phyloP scores from a whole-genome alignment of 2,113 vertebrate genomes.

The Nothobranchius furzeri region DNA sequence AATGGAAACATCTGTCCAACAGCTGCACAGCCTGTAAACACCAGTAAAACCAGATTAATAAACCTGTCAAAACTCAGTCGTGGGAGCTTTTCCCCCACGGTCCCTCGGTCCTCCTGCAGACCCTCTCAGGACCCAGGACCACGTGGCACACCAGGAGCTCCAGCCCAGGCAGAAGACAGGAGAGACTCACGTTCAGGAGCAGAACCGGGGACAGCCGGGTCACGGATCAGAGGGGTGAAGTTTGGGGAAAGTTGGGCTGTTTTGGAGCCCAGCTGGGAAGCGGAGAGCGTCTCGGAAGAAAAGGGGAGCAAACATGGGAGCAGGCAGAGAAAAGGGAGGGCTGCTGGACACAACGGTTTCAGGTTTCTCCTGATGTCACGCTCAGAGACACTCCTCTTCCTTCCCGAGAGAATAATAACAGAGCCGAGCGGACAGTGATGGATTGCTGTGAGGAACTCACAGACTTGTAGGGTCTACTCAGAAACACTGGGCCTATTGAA shows the following conservation, averaged over 20 bases:
- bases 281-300: constrained; percentile 29
- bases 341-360: constrained; percentile 62
- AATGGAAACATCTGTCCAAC: too few relatives aligned
- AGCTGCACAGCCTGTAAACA: too few relatives aligned
- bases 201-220: constrained; percentile 6
- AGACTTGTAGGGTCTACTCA: background rate
- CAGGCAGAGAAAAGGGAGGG: constrained; percentile 53
- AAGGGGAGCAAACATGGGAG: constrained; percentile 62
- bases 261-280: constrained; percentile 46
- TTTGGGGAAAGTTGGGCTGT: constrained; percentile 18
- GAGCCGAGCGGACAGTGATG: constrained; percentile 22
- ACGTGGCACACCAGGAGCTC: constrained; percentile 39
- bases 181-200: constrained; percentile 51
- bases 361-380: constrained; percentile 79
- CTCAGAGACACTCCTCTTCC: constrained; percentile 55
- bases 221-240: background rate
- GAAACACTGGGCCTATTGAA: constrained; percentile 7
- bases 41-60: too few relatives aligned
- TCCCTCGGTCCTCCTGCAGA: constrained; percentile 35
- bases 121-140: constrained; percentile 16
- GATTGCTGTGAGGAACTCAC: constrained; percentile 12
- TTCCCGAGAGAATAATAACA: constrained; percentile 47
- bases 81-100: constrained; percentile 1
- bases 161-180: constrained; percentile 20
- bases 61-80: constrained; percentile 6